Evolutionary conservation across 1,140 invertebrate genomes (phyloP).

Genomic region (Caenorhabditis briggsae): DNA sequence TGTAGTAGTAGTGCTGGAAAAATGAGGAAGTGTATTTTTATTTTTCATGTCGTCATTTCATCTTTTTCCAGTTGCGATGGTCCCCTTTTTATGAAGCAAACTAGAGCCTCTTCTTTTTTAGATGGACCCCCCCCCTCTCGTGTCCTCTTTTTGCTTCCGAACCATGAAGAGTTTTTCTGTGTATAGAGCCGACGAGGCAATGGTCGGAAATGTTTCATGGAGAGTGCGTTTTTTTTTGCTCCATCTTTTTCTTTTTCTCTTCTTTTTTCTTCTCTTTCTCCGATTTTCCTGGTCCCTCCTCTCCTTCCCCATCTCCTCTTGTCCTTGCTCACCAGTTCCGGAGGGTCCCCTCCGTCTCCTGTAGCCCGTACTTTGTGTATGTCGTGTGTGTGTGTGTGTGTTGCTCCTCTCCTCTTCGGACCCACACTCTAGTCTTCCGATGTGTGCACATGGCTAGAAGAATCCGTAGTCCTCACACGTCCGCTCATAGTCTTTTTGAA

Average conservation of each 20-base stretch:
- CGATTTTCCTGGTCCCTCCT: slow-evolving; percentile 15
- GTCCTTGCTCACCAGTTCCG: slow-evolving; percentile 36
- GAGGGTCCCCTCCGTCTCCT: slow-evolving; percentile 43
- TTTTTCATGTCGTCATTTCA: not conserved
- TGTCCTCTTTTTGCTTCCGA: not conserved
- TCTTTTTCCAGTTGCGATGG: slow-evolving; percentile 13
- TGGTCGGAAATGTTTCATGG: slow-evolving; percentile 31
- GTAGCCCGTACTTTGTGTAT: slow-evolving; percentile 42
- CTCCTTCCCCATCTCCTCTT: not conserved
- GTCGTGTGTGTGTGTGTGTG: slow-evolving; percentile 50
- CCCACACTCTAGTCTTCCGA: not conserved
- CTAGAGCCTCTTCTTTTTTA: not conserved
- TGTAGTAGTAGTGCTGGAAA: not conserved
- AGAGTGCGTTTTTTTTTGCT: slow-evolving; percentile 13
- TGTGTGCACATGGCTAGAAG: not conserved
- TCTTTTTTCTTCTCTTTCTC: no score
- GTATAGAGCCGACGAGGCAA: not conserved
- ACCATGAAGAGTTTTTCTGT: slow-evolving; percentile 27
- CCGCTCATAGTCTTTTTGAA: slow-evolving; percentile 27
- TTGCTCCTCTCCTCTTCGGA: slow-evolving; percentile 13
- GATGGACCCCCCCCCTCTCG: not conserved
- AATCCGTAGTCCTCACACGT: slow-evolving; percentile 28
- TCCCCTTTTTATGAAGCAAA: slow-evolving; percentile 5
- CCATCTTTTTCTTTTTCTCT: no score
- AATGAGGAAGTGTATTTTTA: not conserved